Conservation (phyloP, 2,888 invertebrate genomes). For the Alsophila aescularia region DNA sequence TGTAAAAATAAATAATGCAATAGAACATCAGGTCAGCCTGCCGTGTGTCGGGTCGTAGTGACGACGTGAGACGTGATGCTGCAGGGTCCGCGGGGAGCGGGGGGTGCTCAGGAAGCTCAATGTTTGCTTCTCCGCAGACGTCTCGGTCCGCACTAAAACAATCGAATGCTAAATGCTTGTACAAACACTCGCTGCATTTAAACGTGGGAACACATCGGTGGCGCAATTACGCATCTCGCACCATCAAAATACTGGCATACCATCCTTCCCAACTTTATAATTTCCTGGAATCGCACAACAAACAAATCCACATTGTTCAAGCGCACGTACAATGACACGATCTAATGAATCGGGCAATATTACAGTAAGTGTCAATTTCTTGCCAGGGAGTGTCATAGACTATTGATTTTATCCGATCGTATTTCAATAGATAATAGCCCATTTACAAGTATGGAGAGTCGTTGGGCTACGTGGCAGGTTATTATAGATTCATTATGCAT, state of each 20-base stretch:
- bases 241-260: slow-evolving; percentile 58
- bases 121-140: slow-evolving; percentile 77
- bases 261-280: slow-evolving; percentile 41
- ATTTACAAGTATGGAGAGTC: slow-evolving; percentile 45
- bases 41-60: slow-evolving; percentile 16
- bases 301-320: not conserved
- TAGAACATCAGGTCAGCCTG: slow-evolving; percentile 11
- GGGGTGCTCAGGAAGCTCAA: slow-evolving; percentile 64
- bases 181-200: slow-evolving; percentile 80
- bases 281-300: slow-evolving; percentile 10
- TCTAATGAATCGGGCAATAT: slow-evolving; percentile 20
- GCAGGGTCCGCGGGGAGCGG: slow-evolving; percentile 35
- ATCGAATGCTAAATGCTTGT: slow-evolving; percentile 82
- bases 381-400: slow-evolving; percentile 30
- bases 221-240: slow-evolving; percentile 75
- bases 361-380: slow-evolving; percentile 33
- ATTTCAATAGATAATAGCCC: slow-evolving; percentile 45
- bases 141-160: slow-evolving; percentile 82
- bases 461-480: slow-evolving; percentile 64
- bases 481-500: slow-evolving; percentile 85
- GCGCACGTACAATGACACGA: slow-evolving; percentile 10
- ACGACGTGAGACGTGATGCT: slow-evolving; percentile 24
- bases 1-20: slow-evolving; percentile 1
- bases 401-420: slow-evolving; percentile 39
- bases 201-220: slow-evolving; percentile 80